Evolutionary conservation across 2,888 invertebrate genomes (phyloP).

Genomic region (Papilio elwesi): DNA sequence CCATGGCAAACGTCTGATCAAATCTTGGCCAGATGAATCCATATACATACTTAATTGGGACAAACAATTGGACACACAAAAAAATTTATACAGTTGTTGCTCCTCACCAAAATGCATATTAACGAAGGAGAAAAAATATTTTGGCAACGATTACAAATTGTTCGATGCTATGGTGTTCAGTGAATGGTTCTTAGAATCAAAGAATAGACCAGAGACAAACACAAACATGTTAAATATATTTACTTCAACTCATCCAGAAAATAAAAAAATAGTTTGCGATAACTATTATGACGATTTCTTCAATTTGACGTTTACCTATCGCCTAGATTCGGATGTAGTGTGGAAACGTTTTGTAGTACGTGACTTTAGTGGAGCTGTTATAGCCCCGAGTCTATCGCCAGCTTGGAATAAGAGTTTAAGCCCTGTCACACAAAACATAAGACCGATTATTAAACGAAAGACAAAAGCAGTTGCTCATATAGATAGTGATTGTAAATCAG

Average conservation of each 20-base stretch:
- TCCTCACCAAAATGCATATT: slow-evolving; percentile 54
- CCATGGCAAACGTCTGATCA: slow-evolving; percentile 19
- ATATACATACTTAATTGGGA: slow-evolving; percentile 33
- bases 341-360: slow-evolving; percentile 62
- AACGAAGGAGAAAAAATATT: slow-evolving; percentile 51
- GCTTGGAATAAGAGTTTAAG: slow-evolving; percentile 49
- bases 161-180: slow-evolving; percentile 61
- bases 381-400: slow-evolving; percentile 57
- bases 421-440: slow-evolving; percentile 48
- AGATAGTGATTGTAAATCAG: slow-evolving; percentile 56
- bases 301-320: slow-evolving; percentile 68
- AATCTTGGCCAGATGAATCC: slow-evolving; percentile 5
- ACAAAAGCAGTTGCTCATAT: slow-evolving; percentile 64
- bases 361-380: slow-evolving; percentile 50
- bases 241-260: slow-evolving; percentile 56
- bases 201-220: slow-evolving; percentile 49
- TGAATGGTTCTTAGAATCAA: slow-evolving; percentile 47
- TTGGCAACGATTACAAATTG: slow-evolving; percentile 47
- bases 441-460: slow-evolving; percentile 53
- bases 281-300: slow-evolving; percentile 61
- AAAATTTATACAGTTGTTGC: slow-evolving; percentile 47
- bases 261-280: slow-evolving; percentile 58
- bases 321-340: slow-evolving; percentile 63
- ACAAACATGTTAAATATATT: slow-evolving; percentile 55
- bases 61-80: slow-evolving; percentile 38